Evolutionary conservation across 2,113 vertebrate species (phyloP).

Genomic region (Callipepla squamata): DNA sequence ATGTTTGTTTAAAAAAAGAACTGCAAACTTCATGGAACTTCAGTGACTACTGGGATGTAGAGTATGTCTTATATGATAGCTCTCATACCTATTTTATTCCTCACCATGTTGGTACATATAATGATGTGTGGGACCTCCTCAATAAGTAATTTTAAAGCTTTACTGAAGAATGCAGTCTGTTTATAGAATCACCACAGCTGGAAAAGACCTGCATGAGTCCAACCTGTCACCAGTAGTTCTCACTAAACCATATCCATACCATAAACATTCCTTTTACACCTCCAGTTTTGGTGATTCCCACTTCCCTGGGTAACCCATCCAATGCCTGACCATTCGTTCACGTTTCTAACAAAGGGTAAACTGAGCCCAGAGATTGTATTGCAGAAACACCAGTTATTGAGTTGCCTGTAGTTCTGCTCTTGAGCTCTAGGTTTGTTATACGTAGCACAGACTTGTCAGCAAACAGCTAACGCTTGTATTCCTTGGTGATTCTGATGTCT

Average conservation of each 20-base stretch:
- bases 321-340: background rate
- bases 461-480: background rate
- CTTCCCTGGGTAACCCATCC: too few species aligned
- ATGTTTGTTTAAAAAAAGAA: background rate
- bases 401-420: background rate
- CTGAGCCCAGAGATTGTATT: background rate
- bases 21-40: background rate
- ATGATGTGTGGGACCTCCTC: background rate
- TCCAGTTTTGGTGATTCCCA: too few species aligned
- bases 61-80: background rate
- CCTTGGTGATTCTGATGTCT: conserved; percentile 7
- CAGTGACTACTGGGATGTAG: background rate
- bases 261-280: too few species aligned
- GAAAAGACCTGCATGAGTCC: too few species aligned
- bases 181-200: too few species aligned
- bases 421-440: background rate
- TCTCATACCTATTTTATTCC: background rate
- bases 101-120: background rate
- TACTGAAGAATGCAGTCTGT: background rate
- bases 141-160: background rate
- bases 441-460: accelerated
- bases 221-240: too few species aligned
- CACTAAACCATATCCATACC: too few species aligned
- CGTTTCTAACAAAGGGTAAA: background rate
- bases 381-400: background rate